phyloP scores from a whole-genome alignment of 37 sponge, comb jelly and placozoan genomes.

The Corticium candelabrum region DNA sequence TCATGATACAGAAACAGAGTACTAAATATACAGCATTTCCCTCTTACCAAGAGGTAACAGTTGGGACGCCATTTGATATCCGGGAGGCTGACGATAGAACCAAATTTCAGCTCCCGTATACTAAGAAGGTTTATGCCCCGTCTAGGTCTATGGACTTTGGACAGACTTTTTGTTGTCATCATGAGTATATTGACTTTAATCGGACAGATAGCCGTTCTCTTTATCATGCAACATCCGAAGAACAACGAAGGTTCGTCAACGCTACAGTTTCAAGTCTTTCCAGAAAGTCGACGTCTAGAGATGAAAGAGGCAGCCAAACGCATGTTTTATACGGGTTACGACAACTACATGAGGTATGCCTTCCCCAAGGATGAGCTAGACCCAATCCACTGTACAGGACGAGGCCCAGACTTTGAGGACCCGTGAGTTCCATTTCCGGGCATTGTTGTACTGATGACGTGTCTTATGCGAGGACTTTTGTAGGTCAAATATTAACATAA shows the following conservation, averaged over 20 bases:
- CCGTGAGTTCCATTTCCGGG: slow-evolving; percentile 62
- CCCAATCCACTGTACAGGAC: slow-evolving; percentile 76
- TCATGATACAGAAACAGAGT: not conserved
- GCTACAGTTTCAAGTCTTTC: too few relatives aligned
- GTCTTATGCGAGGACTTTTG: not conserved
- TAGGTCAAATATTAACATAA: slow-evolving; percentile 83
- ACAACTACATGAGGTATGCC: slow-evolving; percentile 91
- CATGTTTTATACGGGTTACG: slow-evolving; percentile 96
- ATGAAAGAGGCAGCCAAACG: slow-evolving; percentile 12
- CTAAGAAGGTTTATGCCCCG: too few relatives aligned
- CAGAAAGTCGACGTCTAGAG: slow-evolving; percentile 12
- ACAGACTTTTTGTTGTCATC: too few relatives aligned
- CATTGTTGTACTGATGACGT: not conserved
- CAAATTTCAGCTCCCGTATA: too few relatives aligned
- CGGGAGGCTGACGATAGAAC: too few relatives aligned
- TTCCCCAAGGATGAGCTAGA: slow-evolving; percentile 96
- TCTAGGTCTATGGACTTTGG: too few relatives aligned
- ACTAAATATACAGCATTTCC: too few relatives aligned
- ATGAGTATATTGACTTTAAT: too few relatives aligned
- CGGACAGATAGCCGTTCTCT: too few relatives aligned
- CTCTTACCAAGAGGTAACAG: not conserved
- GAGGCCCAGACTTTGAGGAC: slow-evolving; percentile 85
- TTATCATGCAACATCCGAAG: too few relatives aligned
- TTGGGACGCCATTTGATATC: not conserved
- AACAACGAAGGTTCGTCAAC: too few relatives aligned